Percentiles rank a stretch among this genome's conserved stretches.
Conservation (phyloP, 2,113 vertebrate genomes). For the Tenrec ecaudatus region DNA sequence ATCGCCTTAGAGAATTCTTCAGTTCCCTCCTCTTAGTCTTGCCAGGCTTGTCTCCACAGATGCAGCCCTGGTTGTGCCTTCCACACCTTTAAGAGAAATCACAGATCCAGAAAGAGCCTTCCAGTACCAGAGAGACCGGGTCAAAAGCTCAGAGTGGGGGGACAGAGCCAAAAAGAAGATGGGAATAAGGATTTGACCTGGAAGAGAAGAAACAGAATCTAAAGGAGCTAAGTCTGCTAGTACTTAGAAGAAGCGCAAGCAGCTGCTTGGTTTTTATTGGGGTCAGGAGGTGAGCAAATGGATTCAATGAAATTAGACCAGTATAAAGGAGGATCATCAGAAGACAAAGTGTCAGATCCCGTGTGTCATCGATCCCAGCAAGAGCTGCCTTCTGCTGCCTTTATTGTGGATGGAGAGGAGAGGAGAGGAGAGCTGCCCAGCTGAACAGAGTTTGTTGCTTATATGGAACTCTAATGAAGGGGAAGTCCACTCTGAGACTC, state of each 20-base stretch:
- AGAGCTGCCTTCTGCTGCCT: not conserved
- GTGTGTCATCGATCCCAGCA: not conserved
- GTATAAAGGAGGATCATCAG: not conserved
- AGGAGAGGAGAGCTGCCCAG: too few relatives aligned
- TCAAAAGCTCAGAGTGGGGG: not conserved
- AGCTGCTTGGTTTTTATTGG: not conserved
- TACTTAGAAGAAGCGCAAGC: not conserved
- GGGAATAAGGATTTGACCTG: not conserved
- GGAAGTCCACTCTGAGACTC: not conserved
- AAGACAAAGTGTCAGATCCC: not conserved
- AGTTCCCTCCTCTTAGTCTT: not conserved
- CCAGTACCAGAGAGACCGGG: not conserved
- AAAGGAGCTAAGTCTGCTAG: not conserved
- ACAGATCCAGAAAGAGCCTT: constrained; percentile 14
- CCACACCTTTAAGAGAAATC: not conserved
- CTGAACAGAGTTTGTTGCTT: not conserved
- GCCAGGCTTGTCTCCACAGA: not conserved
- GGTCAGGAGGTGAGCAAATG: constrained; percentile 12
- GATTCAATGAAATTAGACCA: not conserved
- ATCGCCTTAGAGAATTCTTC: not conserved
- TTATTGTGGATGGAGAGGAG: not conserved
- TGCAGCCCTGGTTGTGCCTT: not conserved
- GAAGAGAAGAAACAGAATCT: not conserved
- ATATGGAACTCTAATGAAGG: constrained; percentile 6
- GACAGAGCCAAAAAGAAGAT: not conserved